Evolutionary conservation across 2,797 vertebrate genomes (phyloP).

Genomic region (Dicrostonyx torquatus): DNA sequence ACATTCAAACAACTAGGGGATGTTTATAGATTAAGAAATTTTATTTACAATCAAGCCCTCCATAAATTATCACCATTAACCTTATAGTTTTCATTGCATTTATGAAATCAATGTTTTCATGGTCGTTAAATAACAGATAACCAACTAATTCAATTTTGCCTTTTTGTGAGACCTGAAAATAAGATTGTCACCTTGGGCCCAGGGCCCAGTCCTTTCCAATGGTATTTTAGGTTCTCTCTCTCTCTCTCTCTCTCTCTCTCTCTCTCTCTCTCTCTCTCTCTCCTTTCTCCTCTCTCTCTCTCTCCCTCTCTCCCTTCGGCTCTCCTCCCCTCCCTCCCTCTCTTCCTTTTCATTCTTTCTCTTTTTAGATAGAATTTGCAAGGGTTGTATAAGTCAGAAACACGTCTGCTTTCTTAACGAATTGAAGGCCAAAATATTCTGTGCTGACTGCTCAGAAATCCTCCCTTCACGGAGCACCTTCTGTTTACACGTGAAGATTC

Average conservation of each 20-base stretch:
- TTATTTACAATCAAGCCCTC: slow-evolving; percentile 10
- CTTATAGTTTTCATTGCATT: neutral
- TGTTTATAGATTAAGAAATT: slow-evolving; percentile 23
- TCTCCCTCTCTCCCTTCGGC: accelerated
- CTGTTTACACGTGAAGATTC: neutral
- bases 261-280: neutral
- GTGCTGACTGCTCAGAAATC: neutral
- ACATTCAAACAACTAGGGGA: neutral
- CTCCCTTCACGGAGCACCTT: neutral
- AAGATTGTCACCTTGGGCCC: neutral
- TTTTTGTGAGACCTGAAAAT: neutral
- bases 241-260: accelerated
- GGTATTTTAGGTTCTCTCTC: neutral
- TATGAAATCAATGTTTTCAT: neutral
- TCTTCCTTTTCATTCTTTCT: neutral
- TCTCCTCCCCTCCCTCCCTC: accelerated
- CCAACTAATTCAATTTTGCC: neutral
- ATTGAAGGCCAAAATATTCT: neutral
- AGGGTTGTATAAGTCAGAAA: neutral
- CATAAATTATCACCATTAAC: neutral
- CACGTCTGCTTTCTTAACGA: neutral
- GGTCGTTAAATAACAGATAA: neutral
- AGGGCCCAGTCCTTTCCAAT: neutral
- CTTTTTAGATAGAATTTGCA: neutral
- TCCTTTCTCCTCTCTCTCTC: too few relatives aligned